Evolutionary conservation across 2,797 vertebrate species (phyloP).

Genomic region (Moxostoma hubbsi): DNA sequence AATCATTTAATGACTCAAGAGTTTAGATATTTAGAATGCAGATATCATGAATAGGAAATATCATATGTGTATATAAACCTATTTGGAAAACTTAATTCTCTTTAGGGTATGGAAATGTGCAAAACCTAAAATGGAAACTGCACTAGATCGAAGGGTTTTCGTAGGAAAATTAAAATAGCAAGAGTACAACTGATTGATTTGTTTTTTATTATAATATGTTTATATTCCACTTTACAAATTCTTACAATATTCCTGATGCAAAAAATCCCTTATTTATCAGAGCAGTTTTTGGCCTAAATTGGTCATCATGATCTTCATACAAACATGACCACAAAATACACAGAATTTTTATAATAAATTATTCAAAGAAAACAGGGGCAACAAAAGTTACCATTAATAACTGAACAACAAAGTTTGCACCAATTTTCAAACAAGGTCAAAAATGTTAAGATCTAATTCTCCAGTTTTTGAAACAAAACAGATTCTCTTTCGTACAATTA

Average conservation of each 20-base stretch:
- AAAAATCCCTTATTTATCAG: conserved; percentile 51
- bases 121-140: background rate
- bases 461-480: conserved; percentile 19
- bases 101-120: background rate
- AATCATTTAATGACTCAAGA: too few relatives aligned
- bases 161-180: background rate
- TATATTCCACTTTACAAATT: conserved; percentile 49
- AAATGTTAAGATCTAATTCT: conserved; percentile 40
- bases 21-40: too few relatives aligned
- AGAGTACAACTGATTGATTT: background rate
- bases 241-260: conserved; percentile 44
- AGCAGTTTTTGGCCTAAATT: conserved; percentile 41
- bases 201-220: conserved; percentile 39
- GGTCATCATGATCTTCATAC: conserved; percentile 39
- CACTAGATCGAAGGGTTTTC: background rate
- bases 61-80: too few relatives aligned
- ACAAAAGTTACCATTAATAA: conserved; percentile 1
- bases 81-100: too few relatives aligned
- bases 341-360: conserved; percentile 48
- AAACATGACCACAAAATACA: conserved; percentile 46
- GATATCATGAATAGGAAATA: too few relatives aligned
- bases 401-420: conserved; percentile 38
- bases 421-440: conserved; percentile 29
- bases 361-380: conserved; percentile 42
- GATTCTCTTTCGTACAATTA: conserved; percentile 8